Evolutionary conservation across 35 echinoderm and acorn worm genomes (phyloP), one percentile per base, ranked within the genome.

Genomic region (Anneissia japonica): DNA sequence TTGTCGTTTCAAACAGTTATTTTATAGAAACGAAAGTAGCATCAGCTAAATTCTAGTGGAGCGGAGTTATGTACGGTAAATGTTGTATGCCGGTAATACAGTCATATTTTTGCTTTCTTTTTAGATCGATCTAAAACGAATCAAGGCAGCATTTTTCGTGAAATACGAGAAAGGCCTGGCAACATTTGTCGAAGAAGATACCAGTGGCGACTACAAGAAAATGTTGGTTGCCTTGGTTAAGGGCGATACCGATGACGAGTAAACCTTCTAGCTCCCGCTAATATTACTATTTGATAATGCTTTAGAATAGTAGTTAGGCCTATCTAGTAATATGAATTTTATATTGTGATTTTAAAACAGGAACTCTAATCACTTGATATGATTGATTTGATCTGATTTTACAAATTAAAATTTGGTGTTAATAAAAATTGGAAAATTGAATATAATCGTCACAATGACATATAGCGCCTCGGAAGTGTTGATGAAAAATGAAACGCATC

Each of bases 241-340:
- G 89, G 87, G 90, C 9, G 94, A 97, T 5, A 76, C 32, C 45
- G 93, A 95, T 45, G 89, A 91, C 36, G 93, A 96, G 75, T 94
- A 94, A 76, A 90, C n/a, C n/a, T n/a, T n/a, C n/a, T n/a, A n/a
- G n/a, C n/a, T n/a, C n/a, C n/a, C n/a, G n/a, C n/a, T n/a, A n/a
- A n/a, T n/a, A n/a, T n/a, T n/a, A n/a, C n/a, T n/a, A n/a, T n/a
- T n/a, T n/a, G n/a, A n/a, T n/a, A n/a, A n/a, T n/a, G n/a, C 16
- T 45, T 45, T 45, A 16, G 40, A 7, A 16, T 45, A 45, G 16
- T 45, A 45, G 16, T 4, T 45, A 45, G 40, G 40, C 40, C 16
- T 45, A 45, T 45, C n/a, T n/a, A n/a, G n/a, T n/a, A n/a, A n/a
- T n/a, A n/a, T n/a, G n/a, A n/a, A n/a, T n/a, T n/a, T n/a, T n/a